Evolutionary conservation across 2,797 vertebrate genomes (phyloP).

Genomic region (Enteromius paludinosus): DNA sequence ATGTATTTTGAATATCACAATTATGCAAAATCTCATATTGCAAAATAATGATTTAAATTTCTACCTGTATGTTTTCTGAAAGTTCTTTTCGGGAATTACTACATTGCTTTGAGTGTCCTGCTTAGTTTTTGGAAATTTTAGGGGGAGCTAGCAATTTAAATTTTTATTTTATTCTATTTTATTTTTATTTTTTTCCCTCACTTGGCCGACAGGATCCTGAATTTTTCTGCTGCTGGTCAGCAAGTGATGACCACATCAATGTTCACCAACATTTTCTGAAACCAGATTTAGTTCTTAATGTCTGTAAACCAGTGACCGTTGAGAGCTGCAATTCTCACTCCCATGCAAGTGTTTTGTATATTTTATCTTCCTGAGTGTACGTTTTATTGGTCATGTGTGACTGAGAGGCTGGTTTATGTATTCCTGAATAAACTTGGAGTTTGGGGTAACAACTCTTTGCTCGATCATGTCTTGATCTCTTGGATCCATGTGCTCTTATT

Average conservation of each 20-base stretch:
- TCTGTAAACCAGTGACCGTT: neutral
- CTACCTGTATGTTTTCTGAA: neutral
- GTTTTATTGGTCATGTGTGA: constrained; percentile 36
- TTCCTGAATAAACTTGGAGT: constrained; percentile 34
- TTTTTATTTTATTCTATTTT: neutral
- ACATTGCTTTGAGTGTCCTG: neutral
- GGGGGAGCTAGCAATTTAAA: neutral
- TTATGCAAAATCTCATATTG: neutral
- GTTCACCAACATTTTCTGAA: constrained; percentile 53
- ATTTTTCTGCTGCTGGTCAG: constrained; percentile 56
- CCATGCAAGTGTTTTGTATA: neutral
- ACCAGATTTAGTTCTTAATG: constrained; percentile 1
- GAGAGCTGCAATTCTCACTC: neutral
- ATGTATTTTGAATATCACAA: neutral
- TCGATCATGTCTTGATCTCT: neutral
- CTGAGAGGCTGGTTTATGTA: constrained; percentile 2
- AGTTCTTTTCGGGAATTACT: neutral
- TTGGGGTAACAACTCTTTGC: neutral
- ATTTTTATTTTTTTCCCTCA: no score
- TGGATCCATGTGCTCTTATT: neutral
- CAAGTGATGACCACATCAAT: constrained; percentile 30
- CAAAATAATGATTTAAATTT: constrained; percentile 19
- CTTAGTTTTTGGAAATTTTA: neutral
- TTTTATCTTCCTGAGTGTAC: constrained; percentile 17
- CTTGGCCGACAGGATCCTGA: constrained; percentile 20